Evolutionary conservation across 2,797 vertebrate species (phyloP).

Genomic region (Pogonophryne albipinna): DNA sequence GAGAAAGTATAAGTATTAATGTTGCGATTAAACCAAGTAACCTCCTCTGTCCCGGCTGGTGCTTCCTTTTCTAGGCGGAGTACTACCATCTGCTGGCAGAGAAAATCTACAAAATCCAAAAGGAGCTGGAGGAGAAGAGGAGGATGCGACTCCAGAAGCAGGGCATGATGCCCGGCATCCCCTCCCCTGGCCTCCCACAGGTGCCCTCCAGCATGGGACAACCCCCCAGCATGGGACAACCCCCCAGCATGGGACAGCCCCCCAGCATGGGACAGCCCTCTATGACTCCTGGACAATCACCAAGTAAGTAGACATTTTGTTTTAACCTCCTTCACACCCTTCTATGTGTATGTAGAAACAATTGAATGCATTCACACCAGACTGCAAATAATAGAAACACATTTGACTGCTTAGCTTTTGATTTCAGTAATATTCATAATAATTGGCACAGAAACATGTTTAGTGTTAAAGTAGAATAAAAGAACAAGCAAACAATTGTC

Average conservation of each 20-base stretch:
- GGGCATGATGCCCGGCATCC: slow-evolving; percentile 91
- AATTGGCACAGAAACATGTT: neutral
- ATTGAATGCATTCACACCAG: neutral
- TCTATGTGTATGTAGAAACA: neutral
- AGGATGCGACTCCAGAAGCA: slow-evolving; percentile 96
- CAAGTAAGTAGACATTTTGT: slow-evolving; percentile 84
- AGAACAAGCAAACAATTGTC: neutral
- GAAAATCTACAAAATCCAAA: slow-evolving; percentile 99
- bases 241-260: slow-evolving; percentile 82
- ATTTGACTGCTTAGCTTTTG: neutral
- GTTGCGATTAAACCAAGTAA: neutral
- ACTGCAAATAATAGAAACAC: neutral
- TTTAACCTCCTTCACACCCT: slow-evolving; percentile 2
- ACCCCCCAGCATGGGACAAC: no score
- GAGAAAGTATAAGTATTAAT: neutral
- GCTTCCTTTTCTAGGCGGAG: slow-evolving; percentile 86
- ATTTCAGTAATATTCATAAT: neutral
- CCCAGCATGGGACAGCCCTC: slow-evolving; percentile 82
- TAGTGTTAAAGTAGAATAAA: neutral
- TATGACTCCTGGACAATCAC: slow-evolving; percentile 83
- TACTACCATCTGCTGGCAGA: slow-evolving; percentile 97
- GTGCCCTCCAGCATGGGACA: slow-evolving; percentile 86
- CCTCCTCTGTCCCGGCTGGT: neutral
- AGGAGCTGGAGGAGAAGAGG: slow-evolving; percentile 97
- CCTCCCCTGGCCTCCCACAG: slow-evolving; percentile 87